Base-by-base conservation (phyloP, 2,888 invertebrate genomes). In the Hirtodrosophila confusa region DNA sequence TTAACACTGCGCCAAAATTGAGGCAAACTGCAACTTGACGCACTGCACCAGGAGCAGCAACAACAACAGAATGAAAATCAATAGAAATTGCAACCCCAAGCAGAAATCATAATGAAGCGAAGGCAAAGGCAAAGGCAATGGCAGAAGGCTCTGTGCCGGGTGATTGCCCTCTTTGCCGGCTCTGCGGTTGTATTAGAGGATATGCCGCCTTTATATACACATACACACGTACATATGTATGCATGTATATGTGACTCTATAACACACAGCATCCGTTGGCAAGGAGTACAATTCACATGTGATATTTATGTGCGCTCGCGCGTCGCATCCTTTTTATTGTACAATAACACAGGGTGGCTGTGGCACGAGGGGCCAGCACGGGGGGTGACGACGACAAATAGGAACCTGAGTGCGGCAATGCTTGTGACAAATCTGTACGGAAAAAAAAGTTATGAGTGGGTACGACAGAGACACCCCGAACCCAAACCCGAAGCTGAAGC, bases 91-190 rank as follows among this genome's bases (percentile, higher is more conserved):
- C 85, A 86, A 85, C 87, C 85, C 86, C 61, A 67, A 75, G 78
- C 80, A 72, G 49, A 78, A 80, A 83, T 75, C 69, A 63, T 57
- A 72, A 66, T 47, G 23, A 39, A 50, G 49, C 45, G 55, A 48
- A 48, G 50, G 37, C 69, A 54, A 41, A 64, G 47, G 11, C 39
- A 24, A 33, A 39, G 43, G 44, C 33, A 41, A 51, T 29, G 29
- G 24, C 27, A 45, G 12, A 55, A 61, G 64, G 41, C 65, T 67
- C 61, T 64, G 36, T 64, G 50, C 62, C 88, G 87, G 88, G 88
- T 88, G 87, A 88, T 88, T 88, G 87, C 84, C 87, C 87, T 88
- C 86, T 75, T 83, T 77, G 78, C 80, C 78, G 80, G 78, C 69
- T 56, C 51, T 73, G 71, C 63, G 73, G 73, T 73, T 65, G 63